Evolutionary conservation across 2,113 vertebrate genomes (phyloP), one percentile per base, ranked within the genome.

Genomic region (Pseudonaja textilis): DNA sequence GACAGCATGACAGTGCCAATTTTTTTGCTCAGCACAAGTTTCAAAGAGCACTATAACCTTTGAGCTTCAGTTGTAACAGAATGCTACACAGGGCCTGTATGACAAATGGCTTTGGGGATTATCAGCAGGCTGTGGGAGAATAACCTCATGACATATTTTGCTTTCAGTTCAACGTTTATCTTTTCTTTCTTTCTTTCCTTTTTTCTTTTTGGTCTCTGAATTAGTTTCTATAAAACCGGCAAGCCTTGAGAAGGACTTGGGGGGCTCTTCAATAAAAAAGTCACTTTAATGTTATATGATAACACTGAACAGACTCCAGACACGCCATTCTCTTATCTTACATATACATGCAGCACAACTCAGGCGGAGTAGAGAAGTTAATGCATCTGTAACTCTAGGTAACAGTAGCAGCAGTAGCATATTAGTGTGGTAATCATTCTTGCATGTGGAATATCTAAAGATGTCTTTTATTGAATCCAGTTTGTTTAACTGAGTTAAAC

Each of bases 401-500:
- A 98, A 97, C 97, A 96, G 98, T 97, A 98, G 97, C 97, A 97
- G 96, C 98, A 96, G 97, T 98, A 98, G 98, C 97, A 96, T 96
- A 96, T 96, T 97, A 96, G 96, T 93, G 94, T 95, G 96, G 97
- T 97, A 97, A 98, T 98, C 97, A 98, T 97, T 98, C 97, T 98
- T 97, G 96, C 94, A 96, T 97, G 97, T 95, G 97, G 96, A 97
- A 96, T 96, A 97, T 97, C 96, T 96, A 96, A 97, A 96, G 97
- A 97, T 97, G 96, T 97, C 95, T 97, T 98, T 98, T 98, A 98
- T 98, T 98, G 97, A 98, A 97, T 97, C 97, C 96, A 96, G 97
- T 98, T 98, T 98, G 98, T 97, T 98, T 98, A 97, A 97, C 97
- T 95, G 96, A 97, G 96, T 96, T 97, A 97, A 98, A 97, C 96